Percentiles rank a stretch among this genome's conserved stretches.
Evolutionary conservation across 2,888 invertebrate species (phyloP).

Genomic region (Apotomis capreana): DNA sequence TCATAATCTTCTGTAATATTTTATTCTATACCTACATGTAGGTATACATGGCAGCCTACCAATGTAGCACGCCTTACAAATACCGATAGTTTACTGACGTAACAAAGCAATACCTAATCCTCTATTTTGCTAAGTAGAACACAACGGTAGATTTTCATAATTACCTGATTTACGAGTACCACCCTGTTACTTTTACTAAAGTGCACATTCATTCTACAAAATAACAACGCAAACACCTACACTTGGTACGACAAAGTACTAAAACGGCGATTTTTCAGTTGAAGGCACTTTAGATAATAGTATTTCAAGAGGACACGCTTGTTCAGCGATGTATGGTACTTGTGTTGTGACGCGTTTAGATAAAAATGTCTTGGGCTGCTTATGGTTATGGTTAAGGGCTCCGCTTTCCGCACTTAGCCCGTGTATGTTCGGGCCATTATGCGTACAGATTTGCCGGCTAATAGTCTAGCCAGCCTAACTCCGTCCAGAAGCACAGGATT

Average conservation of each 20-base stretch:
- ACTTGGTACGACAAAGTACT: background rate
- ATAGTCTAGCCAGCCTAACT: too few species aligned
- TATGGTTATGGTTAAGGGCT: too few species aligned
- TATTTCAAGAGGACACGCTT: background rate
- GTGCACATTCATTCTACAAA: background rate
- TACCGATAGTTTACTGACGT: background rate
- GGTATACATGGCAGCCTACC: too few species aligned
- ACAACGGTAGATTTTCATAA: background rate
- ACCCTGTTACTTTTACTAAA: background rate
- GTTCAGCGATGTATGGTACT: background rate
- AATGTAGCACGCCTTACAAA: too few species aligned
- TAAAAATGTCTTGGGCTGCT: background rate
- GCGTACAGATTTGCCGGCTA: too few species aligned
- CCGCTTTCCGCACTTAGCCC: too few species aligned
- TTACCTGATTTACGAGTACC: background rate
- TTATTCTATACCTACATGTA: too few species aligned
- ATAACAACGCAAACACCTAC: background rate
- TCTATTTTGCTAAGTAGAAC: background rate
- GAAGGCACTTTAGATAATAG: background rate
- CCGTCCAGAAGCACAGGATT: too few species aligned
- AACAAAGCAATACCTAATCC: background rate
- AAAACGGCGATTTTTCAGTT: background rate
- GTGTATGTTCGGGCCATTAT: too few species aligned
- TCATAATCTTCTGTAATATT: too few species aligned
- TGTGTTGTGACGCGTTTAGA: background rate